A percentile compares a stretch with the other conserved stretches of the same genome.
Conservation (phyloP, 2,888 invertebrate genomes). For the Margaritifera margaritifera region DNA sequence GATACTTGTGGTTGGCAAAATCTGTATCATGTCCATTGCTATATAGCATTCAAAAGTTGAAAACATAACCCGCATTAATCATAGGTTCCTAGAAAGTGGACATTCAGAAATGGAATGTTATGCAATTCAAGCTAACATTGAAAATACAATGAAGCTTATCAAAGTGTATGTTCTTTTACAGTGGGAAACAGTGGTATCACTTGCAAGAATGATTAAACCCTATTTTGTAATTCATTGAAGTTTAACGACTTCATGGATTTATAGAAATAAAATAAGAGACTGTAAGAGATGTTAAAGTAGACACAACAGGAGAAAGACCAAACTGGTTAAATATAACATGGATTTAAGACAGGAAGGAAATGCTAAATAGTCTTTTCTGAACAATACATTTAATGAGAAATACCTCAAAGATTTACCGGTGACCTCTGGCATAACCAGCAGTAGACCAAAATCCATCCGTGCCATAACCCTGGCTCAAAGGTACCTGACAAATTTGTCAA, state of each 20-base stretch:
- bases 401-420: neutral
- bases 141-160: neutral
- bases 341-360: neutral
- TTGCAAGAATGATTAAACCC: no score
- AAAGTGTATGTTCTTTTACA: no score
- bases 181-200: no score
- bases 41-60: conserved; percentile 2
- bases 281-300: neutral
- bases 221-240: no score
- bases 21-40: conserved; percentile 1
- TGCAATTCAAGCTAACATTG: conserved; percentile 1
- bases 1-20: neutral
- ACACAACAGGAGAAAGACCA: neutral
- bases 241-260: no score
- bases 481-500: conserved; percentile 1
- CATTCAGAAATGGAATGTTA: neutral
- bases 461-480: no score
- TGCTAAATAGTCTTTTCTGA: neutral
- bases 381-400: neutral
- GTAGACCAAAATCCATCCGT: no score
- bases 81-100: neutral
- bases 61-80: conserved; percentile 1
- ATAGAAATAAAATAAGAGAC: no score
- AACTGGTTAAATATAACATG: neutral
- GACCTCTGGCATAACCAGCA: neutral